Percentiles rank a stretch among this genome's conserved stretches.
These are phyloP conservation scores for Smutsia temminckii DNA, from an alignment of 2,797 vertebrate species.

Conservation along the genomic window DNA sequence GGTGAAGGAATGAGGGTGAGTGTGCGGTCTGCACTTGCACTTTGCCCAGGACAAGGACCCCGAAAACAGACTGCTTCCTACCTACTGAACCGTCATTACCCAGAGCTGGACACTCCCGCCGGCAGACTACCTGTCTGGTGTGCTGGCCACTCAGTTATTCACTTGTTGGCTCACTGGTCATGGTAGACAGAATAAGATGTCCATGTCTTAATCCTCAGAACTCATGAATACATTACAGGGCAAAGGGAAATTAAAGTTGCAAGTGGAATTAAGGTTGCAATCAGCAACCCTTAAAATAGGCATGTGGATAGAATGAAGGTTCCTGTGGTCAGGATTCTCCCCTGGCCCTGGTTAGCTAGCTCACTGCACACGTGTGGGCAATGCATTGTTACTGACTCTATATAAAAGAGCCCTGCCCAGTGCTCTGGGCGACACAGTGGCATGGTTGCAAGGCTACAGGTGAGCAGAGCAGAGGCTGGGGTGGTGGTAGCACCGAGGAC, in stretches of 20 bases:
- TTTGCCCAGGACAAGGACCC: accelerated
- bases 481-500: no score
- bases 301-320: no score
- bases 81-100: accelerated
- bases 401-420: no score
- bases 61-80: background rate
- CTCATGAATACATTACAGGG: background rate
- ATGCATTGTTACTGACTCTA: no score
- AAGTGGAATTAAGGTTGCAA: background rate
- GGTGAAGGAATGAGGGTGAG: no score
- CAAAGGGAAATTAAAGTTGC: background rate
- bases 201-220: background rate
- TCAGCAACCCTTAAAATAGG: background rate
- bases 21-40: background rate
- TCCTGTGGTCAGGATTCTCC: accelerated
- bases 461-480: no score
- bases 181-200: background rate
- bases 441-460: no score
- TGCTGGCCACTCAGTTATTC: background rate
- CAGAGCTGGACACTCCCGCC: background rate
- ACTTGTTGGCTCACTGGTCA: background rate
- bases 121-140: background rate
- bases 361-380: no score
- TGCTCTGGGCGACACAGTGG: no score
- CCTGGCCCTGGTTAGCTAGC: no score